Conservation (phyloP, 2,113 vertebrate genomes). For the Egretta garzetta region DNA sequence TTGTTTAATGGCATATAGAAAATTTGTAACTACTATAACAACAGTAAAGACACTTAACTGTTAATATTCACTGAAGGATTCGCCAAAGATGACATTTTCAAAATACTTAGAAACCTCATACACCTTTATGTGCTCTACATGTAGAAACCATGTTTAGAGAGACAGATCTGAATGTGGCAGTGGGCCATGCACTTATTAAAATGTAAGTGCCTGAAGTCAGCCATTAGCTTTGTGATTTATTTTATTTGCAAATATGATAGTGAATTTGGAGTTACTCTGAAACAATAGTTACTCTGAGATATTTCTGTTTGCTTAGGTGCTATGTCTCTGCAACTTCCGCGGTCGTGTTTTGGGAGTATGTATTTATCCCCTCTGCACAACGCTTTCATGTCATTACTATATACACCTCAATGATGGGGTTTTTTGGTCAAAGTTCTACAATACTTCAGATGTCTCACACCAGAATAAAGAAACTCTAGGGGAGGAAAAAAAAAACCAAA, state of each 20-base stretch:
- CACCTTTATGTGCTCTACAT: not conserved
- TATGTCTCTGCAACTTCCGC: not conserved
- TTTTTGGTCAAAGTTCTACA: not conserved
- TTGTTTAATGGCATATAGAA: not conserved
- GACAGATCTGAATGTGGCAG: not conserved
- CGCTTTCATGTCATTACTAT: not conserved
- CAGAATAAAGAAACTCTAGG: not conserved
- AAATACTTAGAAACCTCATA: not conserved
- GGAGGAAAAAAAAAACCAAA: not conserved
- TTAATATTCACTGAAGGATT: not conserved
- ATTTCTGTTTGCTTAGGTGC: not conserved
- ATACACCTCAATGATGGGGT: accelerated
- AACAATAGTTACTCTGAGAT: not conserved
- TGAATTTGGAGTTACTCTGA: not conserved
- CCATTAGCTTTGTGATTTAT: not conserved
- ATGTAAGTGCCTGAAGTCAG: not conserved
- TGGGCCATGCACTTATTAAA: not conserved
- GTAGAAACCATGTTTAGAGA: not conserved
- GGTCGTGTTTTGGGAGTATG: not conserved
- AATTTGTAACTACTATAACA: not conserved
- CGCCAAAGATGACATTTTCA: not conserved
- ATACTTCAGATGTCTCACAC: not conserved
- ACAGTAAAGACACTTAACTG: not conserved
- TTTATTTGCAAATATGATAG: not conserved
- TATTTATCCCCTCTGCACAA: not conserved